A percentile compares a stretch with the other conserved stretches of the same genome.
Evolutionary conservation across 2,797 vertebrate species (phyloP).

Genomic region (Scolopax rusticola): DNA sequence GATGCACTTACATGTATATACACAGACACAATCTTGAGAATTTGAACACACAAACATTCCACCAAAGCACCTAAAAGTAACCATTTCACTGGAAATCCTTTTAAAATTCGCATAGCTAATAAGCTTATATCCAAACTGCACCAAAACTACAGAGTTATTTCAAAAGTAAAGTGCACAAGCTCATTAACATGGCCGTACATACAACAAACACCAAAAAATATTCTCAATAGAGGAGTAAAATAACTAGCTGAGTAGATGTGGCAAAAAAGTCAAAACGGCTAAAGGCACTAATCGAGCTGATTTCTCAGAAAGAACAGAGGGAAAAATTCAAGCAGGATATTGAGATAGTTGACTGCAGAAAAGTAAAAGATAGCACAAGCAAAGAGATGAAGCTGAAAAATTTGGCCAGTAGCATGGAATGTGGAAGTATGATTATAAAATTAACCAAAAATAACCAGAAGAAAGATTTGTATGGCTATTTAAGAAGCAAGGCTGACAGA

Average conservation of each 20-base stretch:
- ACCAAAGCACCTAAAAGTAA: not conserved
- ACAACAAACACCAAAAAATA: not conserved
- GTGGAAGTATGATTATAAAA: not conserved
- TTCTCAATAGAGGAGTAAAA: not conserved
- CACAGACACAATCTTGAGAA: not conserved
- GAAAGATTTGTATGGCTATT: not conserved
- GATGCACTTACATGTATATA: not conserved
- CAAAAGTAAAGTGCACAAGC: not conserved
- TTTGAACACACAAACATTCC: not conserved
- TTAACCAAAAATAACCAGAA: not conserved
- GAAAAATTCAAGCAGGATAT: not conserved
- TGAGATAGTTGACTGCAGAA: not conserved
- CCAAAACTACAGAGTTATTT: not conserved
- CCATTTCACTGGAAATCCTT: not conserved
- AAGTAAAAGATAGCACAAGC: not conserved
- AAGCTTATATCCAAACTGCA: not conserved
- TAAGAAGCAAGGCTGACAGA: not conserved
- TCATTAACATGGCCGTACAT: not conserved
- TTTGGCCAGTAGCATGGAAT: not conserved
- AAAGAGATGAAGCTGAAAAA: not conserved
- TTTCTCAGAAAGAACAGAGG: not conserved
- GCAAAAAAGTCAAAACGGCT: not conserved
- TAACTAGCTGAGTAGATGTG: not conserved
- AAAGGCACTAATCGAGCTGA: not conserved
- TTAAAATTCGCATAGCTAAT: not conserved